Base-by-base conservation (phyloP, 2,797 vertebrate species). In the Mycteria americana region DNA sequence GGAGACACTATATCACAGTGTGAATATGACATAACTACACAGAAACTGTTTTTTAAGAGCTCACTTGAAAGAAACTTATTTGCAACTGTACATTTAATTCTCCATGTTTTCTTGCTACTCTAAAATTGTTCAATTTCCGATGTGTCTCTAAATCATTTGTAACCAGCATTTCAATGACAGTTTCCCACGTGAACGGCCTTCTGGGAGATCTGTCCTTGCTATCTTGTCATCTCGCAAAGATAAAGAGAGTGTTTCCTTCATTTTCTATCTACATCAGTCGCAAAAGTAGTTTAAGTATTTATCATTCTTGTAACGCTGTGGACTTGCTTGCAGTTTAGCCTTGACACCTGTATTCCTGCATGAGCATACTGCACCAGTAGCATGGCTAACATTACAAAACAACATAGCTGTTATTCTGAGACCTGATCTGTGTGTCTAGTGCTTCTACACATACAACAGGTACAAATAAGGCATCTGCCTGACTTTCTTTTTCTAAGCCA, bases 161-260 rank as follows among this genome's bases (percentile, higher is more conserved):
- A 64, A 27, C 16, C 28, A 60, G 31, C 18, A 2, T 90, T 86
- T 88, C 35, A 41, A 2, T 81, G 23, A 31, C 17, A 11, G 23
- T 91, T 80, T 80, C 22, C 15, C 19, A 4, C 0, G 0, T 48
- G 33, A 73, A 48, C 0, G 1, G 56, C 21, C 39, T 64, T 41
- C 50, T 22, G 57, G 67, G 43, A 51, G 15, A 56, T 50, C 10
- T 22, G 18, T n/a, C 51, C 0, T 0, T 69, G n/a, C 33, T 53
- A 4, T 45, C 48, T 67, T 59, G 22, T 81, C 7, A 35, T 83
- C 54, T 92, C 2, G 0, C 48, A 56, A 43, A 88, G 37, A 48
- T 68, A 64, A 21, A 68, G 64, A 69, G 31, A 50, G 13, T 3
- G 4, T 53, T 78, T 45, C 28, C 45, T 86, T 83, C 4, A 4